A percentile compares a stretch with the other conserved stretches of the same genome.
phyloP scores from a whole-genome alignment of 1,140 invertebrate species.

The Aphaenogaster ashmeadi region DNA sequence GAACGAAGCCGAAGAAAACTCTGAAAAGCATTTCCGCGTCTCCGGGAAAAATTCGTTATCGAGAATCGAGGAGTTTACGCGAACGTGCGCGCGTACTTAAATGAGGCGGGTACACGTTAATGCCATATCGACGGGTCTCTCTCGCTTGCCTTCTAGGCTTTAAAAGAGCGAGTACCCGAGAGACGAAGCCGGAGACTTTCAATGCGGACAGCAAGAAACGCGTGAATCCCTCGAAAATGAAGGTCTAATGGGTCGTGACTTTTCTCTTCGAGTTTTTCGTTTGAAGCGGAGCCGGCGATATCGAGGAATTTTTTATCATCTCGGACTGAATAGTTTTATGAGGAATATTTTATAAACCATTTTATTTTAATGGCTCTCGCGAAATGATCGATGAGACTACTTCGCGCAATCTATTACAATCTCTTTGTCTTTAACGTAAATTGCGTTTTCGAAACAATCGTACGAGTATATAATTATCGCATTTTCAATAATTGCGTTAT shows the following conservation, averaged over 20 bases:
- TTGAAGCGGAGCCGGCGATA: slow-evolving; percentile 5
- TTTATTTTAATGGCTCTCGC: not conserved
- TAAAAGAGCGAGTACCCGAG: slow-evolving; percentile 25
- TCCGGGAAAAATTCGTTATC: slow-evolving; percentile 80
- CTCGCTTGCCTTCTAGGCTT: slow-evolving; percentile 14
- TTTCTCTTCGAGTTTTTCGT: slow-evolving; percentile 42
- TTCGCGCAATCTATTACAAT: not conserved
- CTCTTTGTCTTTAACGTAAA: not conserved
- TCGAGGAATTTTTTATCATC: not conserved
- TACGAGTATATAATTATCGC: not conserved
- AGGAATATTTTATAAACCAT: slow-evolving; percentile 15
- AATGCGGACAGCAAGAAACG: slow-evolving; percentile 21
- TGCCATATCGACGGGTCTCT: slow-evolving; percentile 56
- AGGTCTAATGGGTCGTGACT: slow-evolving; percentile 53
- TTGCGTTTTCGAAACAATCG: not conserved
- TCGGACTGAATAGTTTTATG: not conserved
- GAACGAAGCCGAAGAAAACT: slow-evolving; percentile 66
- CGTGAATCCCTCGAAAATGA: slow-evolving; percentile 46
- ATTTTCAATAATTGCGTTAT: not conserved
- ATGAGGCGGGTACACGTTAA: slow-evolving; percentile 76
- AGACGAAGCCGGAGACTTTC: slow-evolving; percentile 29
- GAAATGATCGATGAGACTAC: not conserved
- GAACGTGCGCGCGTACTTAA: slow-evolving; percentile 78
- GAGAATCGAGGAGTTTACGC: slow-evolving; percentile 78
- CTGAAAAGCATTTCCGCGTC: slow-evolving; percentile 78